Percentiles rank a stretch among this genome's conserved stretches.
These are phyloP conservation scores for Ardeotis arabs DNA, from an alignment of 2,113 vertebrate genomes.

Conservation along the genomic window DNA sequence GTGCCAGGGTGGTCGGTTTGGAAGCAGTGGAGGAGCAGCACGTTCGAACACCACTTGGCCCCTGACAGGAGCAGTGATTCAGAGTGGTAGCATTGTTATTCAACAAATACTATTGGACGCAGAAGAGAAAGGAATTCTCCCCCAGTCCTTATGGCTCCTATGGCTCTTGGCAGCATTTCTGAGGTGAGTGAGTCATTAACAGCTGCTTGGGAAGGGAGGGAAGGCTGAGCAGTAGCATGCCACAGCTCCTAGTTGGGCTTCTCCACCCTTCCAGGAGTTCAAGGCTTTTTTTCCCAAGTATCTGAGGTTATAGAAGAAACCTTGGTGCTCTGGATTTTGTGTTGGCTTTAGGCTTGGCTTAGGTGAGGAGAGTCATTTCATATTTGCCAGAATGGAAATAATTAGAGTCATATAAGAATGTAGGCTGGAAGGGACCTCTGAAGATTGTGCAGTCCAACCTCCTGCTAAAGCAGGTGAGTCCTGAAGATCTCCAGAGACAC, in stretches of 20 bases:
- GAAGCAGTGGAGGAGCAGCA: not conserved
- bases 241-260: not conserved
- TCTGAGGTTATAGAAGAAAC: not conserved
- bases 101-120: not conserved
- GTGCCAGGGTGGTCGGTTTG: not conserved
- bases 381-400: not conserved
- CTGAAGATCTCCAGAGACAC: not conserved
- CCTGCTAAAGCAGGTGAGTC: not conserved
- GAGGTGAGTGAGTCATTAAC: slow-evolving; percentile 53
- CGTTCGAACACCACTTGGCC: not conserved
- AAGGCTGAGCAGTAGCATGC: not conserved
- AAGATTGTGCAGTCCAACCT: not conserved
- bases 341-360: not conserved
- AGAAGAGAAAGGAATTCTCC: slow-evolving; percentile 36
- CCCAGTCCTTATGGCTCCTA: not conserved
- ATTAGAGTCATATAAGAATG: not conserved
- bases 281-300: not conserved
- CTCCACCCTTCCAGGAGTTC: slow-evolving; percentile 22
- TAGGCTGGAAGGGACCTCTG: not conserved
- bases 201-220: not conserved
- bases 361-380: not conserved
- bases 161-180: slow-evolving; percentile 45
- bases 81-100: slow-evolving; percentile 35
- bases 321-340: not conserved
- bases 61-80: not conserved